A percentile compares a stretch with the other conserved stretches of the same genome.
Evolutionary conservation across 2,113 vertebrate species (phyloP).

Genomic region (Catagonus wagneri): DNA sequence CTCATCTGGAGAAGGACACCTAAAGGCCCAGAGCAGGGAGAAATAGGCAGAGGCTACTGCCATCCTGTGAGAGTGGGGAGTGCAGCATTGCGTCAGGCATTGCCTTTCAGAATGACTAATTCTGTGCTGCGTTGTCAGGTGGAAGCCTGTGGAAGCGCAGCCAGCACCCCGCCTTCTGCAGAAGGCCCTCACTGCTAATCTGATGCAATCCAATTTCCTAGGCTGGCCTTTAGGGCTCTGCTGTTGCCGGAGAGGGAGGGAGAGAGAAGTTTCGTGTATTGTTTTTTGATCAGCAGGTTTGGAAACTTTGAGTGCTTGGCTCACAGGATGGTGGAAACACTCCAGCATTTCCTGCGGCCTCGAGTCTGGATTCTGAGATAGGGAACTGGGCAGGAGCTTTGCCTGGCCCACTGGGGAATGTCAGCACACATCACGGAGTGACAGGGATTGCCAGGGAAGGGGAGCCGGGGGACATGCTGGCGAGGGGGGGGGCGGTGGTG

Average conservation of each 20-base stretch:
- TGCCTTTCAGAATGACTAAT: accelerated
- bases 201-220: neutral
- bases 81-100: accelerated
- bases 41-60: accelerated
- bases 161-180: neutral
- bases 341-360: slow-evolving; percentile 68
- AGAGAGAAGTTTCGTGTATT: slow-evolving; percentile 32
- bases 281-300: slow-evolving; percentile 77
- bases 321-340: slow-evolving; percentile 64
- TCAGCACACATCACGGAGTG: neutral
- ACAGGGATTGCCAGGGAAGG: neutral
- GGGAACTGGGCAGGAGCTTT: slow-evolving; percentile 52
- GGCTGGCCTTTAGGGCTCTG: neutral
- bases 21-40: too few species aligned
- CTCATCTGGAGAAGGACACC: neutral
- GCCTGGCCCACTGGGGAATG: neutral
- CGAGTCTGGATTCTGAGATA: neutral
- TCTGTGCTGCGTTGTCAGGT: neutral
- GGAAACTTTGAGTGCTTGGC: slow-evolving; percentile 79
- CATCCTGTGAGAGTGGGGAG: accelerated
- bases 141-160: neutral
- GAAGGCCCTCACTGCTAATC: neutral
- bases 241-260: neutral
- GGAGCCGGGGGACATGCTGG: neutral
- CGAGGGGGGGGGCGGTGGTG: neutral